phyloP scores from a whole-genome alignment of 2,888 invertebrate species.

The Pterostichus niger region DNA sequence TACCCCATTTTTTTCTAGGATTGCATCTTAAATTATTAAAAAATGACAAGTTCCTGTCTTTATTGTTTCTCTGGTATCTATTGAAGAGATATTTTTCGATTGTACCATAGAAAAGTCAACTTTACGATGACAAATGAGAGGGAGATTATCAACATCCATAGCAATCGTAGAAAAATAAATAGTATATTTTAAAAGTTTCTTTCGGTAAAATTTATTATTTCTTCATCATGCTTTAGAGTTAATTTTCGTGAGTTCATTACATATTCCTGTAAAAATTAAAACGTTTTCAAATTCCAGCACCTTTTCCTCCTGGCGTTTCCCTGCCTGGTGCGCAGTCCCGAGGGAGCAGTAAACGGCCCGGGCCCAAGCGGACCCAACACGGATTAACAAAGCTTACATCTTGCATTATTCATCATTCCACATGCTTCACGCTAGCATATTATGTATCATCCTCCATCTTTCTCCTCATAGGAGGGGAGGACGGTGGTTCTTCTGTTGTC shows the following conservation, averaged over 20 bases:
- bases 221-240: too few species aligned
- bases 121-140: too few species aligned
- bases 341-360: conserved; percentile 59
- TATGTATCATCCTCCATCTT: conserved; percentile 57
- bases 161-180: too few species aligned
- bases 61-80: too few species aligned
- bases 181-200: too few species aligned
- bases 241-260: neutral
- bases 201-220: too few species aligned
- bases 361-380: conserved; percentile 69
- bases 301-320: neutral
- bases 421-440: conserved; percentile 59
- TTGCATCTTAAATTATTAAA: too few species aligned
- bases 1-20: too few species aligned
- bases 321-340: conserved; percentile 5
- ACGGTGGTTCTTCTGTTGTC: neutral
- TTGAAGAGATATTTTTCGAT: too few species aligned
- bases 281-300: conserved; percentile 29
- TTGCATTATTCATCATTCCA: conserved; percentile 74
- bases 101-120: too few species aligned
- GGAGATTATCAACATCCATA: too few species aligned
- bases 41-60: too few species aligned
- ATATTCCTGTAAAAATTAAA: conserved; percentile 18
- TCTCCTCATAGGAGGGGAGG: neutral
- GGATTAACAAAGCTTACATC: conserved; percentile 74